Conservation (phyloP, 1,140 invertebrate species). For the Drosophila tropicalis region DNA sequence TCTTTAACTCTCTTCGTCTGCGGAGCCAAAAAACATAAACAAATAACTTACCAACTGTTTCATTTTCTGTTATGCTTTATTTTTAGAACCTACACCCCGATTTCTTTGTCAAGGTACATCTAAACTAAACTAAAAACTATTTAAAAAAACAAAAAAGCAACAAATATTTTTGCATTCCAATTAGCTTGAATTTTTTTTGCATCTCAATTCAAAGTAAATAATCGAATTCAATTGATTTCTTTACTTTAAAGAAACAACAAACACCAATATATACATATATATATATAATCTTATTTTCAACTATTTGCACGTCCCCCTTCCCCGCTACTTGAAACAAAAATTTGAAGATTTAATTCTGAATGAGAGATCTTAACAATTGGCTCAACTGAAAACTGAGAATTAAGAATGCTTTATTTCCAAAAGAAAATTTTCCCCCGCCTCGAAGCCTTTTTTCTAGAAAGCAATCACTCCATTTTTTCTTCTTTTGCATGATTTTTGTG, state of each 20-base stretch:
- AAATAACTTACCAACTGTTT: constrained; percentile 68
- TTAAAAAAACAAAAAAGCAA: constrained; percentile 10
- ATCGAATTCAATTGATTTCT: constrained; percentile 39
- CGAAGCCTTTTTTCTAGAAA: background rate
- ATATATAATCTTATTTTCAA: constrained; percentile 4
- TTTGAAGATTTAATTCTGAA: background rate
- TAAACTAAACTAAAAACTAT: constrained; percentile 50
- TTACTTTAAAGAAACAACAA: constrained; percentile 28
- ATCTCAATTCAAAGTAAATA: constrained; percentile 67
- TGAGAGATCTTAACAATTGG: constrained; percentile 1
- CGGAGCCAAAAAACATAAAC: constrained; percentile 30
- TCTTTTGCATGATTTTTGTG: background rate
- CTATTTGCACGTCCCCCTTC: background rate
- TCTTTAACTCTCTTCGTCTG: constrained; percentile 16
- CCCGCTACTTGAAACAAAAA: background rate
- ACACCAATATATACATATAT: constrained; percentile 8
- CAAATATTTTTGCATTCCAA: constrained; percentile 69
- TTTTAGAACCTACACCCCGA: constrained; percentile 83
- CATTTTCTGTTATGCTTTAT: constrained; percentile 78
- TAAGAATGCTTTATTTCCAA: constrained; percentile 1
- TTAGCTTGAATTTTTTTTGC: constrained; percentile 63
- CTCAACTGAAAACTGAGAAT: background rate
- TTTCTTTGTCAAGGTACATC: constrained; percentile 82
- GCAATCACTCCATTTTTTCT: background rate
- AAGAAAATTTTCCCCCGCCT: background rate